Conservation (phyloP, 92 coral and sea anemone genomes). For the Meandrina meandrites region DNA sequence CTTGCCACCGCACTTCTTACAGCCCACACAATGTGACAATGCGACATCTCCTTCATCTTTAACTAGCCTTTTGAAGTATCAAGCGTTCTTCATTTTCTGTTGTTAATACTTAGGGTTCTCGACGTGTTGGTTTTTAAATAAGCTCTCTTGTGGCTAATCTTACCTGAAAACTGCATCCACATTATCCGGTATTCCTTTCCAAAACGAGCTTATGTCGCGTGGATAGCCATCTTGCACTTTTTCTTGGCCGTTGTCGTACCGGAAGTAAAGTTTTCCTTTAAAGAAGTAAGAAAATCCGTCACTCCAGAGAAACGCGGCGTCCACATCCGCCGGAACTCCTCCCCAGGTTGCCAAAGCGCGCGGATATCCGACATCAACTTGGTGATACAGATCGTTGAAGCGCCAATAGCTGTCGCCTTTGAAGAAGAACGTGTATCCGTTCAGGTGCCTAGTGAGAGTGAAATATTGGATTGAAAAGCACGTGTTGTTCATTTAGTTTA, state of each 20-base stretch:
- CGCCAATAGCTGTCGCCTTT: constrained; percentile 75
- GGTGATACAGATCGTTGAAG: constrained; percentile 60
- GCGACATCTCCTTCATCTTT: too few relatives aligned
- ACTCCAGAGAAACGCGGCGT: constrained; percentile 87
- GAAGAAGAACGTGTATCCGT: constrained; percentile 76
- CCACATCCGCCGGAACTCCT: constrained; percentile 56
- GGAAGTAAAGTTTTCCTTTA: constrained; percentile 70
- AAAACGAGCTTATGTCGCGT: constrained; percentile 51
- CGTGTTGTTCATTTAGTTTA: too few relatives aligned
- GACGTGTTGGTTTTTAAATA: too few relatives aligned
- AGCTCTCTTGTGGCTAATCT: neutral
- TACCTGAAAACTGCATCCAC: constrained; percentile 90
- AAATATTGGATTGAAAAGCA: neutral
- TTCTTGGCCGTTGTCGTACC: constrained; percentile 58
- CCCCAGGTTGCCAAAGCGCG: constrained; percentile 51
- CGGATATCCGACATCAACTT: constrained; percentile 78
- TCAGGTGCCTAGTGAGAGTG: constrained; percentile 52
- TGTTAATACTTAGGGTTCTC: too few relatives aligned
- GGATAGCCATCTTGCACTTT: constrained; percentile 73
- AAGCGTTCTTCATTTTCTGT: too few relatives aligned
- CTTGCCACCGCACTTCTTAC: too few relatives aligned
- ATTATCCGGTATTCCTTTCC: constrained; percentile 76
- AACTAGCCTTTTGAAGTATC: too few relatives aligned
- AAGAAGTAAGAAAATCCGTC: constrained; percentile 74
- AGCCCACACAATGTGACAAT: too few relatives aligned